Conservation (phyloP, 2,113 vertebrate genomes). For the Mustela nigripes region DNA sequence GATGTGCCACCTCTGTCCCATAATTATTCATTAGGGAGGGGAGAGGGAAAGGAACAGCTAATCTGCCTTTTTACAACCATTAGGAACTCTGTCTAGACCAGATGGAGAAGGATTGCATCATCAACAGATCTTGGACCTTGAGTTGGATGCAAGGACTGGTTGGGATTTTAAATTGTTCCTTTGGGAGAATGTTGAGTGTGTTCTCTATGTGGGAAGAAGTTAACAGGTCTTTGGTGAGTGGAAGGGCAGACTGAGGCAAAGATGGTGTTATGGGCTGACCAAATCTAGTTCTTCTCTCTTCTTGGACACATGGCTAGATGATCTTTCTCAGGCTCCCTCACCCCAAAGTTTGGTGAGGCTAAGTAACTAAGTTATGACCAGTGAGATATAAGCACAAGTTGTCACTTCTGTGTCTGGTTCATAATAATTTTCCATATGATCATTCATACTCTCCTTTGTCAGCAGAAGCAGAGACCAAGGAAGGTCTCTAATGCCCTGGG, state of each 20-base stretch:
- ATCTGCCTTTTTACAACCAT: background rate
- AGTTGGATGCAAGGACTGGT: background rate
- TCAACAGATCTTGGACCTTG: background rate
- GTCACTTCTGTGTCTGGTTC: background rate
- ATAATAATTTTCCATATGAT: background rate
- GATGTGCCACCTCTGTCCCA: background rate
- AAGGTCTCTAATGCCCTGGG: background rate
- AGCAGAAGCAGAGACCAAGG: background rate
- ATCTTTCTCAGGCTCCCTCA: background rate
- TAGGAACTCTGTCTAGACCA: background rate
- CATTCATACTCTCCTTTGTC: background rate
- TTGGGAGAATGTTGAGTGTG: background rate
- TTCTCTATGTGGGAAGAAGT: background rate
- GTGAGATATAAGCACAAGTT: background rate
- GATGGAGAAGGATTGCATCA: background rate
- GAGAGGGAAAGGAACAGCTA: background rate
- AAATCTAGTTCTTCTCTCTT: background rate
- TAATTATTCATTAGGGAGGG: background rate
- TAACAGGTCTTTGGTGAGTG: background rate
- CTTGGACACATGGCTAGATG: background rate
- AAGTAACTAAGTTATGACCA: background rate
- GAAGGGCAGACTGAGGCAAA: background rate
- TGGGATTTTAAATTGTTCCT: background rate
- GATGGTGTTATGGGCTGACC: fast-evolving
- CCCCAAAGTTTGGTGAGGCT: background rate